phyloP scores from a whole-genome alignment of 2,888 invertebrate genomes.

The Nomada flava region DNA sequence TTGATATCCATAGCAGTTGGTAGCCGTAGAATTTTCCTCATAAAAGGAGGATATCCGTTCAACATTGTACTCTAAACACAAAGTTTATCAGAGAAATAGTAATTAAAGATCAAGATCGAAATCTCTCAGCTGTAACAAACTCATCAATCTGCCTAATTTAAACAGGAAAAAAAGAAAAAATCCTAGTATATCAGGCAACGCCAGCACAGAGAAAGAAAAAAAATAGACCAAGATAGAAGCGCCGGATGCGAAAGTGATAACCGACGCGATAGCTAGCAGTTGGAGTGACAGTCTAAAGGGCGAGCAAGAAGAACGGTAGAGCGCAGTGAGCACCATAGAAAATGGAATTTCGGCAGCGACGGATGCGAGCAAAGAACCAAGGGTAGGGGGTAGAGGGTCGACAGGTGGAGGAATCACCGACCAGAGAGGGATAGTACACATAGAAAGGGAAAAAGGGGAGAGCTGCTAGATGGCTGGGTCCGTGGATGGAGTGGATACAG shows the following conservation, averaged over 20 bases:
- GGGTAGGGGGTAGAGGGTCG: conserved; percentile 5
- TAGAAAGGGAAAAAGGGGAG: conserved; percentile 54
- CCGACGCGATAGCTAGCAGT: conserved; percentile 52
- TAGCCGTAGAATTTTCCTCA: too few species aligned
- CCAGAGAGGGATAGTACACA: conserved; percentile 24
- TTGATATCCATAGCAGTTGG: too few species aligned
- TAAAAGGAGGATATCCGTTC: too few species aligned
- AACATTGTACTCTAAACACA: too few species aligned
- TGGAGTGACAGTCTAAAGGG: conserved; percentile 59
- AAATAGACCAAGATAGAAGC: background rate
- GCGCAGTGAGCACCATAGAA: conserved; percentile 51
- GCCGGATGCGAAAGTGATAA: conserved; percentile 57
- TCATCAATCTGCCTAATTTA: background rate
- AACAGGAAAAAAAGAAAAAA: background rate
- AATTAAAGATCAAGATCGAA: too few species aligned
- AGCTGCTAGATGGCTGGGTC: conserved; percentile 53
- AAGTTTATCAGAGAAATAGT: too few species aligned
- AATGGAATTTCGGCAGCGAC: conserved; percentile 67
- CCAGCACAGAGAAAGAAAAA: conserved; percentile 1
- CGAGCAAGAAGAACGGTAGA: conserved; percentile 27
- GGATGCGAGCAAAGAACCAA: conserved; percentile 45
- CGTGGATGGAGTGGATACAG: conserved; percentile 69
- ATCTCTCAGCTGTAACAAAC: too few species aligned
- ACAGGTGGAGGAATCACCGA: conserved; percentile 42
- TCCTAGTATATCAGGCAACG: background rate